Conservation (phyloP, 2,113 vertebrate genomes). For the Dunckerocampus dactyliophorus region DNA sequence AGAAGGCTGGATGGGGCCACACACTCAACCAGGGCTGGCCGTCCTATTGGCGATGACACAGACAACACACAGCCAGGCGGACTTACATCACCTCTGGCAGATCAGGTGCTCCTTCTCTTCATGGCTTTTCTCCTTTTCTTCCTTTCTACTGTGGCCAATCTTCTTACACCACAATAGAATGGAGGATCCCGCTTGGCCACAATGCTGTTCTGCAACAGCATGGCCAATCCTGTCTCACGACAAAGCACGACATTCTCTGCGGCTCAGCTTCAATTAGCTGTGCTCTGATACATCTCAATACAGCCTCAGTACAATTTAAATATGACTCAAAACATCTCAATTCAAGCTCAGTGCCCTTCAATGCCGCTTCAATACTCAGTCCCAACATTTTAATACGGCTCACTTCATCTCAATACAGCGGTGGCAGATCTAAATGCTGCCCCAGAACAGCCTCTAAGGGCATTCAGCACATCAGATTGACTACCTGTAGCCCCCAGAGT, state of each 20-base stretch:
- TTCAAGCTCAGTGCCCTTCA: slow-evolving; percentile 65
- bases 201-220: slow-evolving; percentile 53
- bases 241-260: slow-evolving; percentile 67
- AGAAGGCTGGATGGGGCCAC: slow-evolving; percentile 47
- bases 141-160: slow-evolving; percentile 61
- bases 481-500: slow-evolving; percentile 43
- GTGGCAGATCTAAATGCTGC: slow-evolving; percentile 53
- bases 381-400: slow-evolving; percentile 56
- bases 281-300: slow-evolving; percentile 73
- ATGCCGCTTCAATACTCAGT: slow-evolving; percentile 47
- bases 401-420: slow-evolving; percentile 59
- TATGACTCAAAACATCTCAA: slow-evolving; percentile 70
- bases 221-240: slow-evolving; percentile 55
- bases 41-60: slow-evolving; percentile 45
- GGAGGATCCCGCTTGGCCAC: slow-evolving; percentile 57
- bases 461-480: slow-evolving; percentile 37
- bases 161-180: slow-evolving; percentile 62
- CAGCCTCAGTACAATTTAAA: slow-evolving; percentile 58
- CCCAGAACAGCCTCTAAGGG: slow-evolving; percentile 28
- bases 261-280: slow-evolving; percentile 72
- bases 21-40: slow-evolving; percentile 56
- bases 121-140: slow-evolving; percentile 58
- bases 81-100: slow-evolving; percentile 64
- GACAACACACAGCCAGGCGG: slow-evolving; percentile 49
- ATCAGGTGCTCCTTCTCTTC: slow-evolving; percentile 56